Conservation (phyloP, 2,797 vertebrate genomes). For the Semaprochilodus insignis region DNA sequence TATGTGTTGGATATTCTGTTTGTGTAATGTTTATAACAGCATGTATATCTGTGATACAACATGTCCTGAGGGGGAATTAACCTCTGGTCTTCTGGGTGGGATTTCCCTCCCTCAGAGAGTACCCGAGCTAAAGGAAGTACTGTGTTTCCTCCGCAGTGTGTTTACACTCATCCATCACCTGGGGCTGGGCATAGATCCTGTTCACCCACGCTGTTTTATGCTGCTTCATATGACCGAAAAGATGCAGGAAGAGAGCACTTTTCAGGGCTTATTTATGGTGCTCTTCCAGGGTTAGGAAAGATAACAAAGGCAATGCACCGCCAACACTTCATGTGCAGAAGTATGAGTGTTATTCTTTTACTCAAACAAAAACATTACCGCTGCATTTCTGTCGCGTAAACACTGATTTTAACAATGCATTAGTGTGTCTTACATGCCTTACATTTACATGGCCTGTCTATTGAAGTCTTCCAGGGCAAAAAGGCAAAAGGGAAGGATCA, state of each 20-base stretch:
- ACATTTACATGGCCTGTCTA: too few species aligned
- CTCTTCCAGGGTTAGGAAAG: conserved; percentile 6
- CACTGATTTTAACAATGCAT: neutral
- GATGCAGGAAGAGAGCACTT: conserved; percentile 47
- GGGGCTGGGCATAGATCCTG: conserved; percentile 46
- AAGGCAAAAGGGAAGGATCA: too few species aligned
- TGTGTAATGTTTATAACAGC: neutral
- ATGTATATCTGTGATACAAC: conserved; percentile 18
- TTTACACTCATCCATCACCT: conserved; percentile 62
- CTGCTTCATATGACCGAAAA: conserved; percentile 49
- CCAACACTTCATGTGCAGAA: neutral
- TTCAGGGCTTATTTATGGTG: conserved; percentile 18
- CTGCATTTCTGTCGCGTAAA: neutral
- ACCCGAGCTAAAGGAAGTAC: conserved; percentile 65
- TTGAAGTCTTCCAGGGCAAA: too few species aligned
- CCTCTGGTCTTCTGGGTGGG: conserved; percentile 28
- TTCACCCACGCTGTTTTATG: conserved; percentile 62
- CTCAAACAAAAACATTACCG: neutral
- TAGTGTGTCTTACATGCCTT: too few species aligned
- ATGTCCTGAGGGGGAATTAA: conserved; percentile 18
- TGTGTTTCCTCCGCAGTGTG: conserved; percentile 64
- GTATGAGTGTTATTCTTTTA: neutral
- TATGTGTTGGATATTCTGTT: neutral
- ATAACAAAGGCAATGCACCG: neutral
- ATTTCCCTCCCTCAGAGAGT: conserved; percentile 40